Conservation (phyloP, 1,140 invertebrate species). For the Stratiolaelaps scimitus region DNA sequence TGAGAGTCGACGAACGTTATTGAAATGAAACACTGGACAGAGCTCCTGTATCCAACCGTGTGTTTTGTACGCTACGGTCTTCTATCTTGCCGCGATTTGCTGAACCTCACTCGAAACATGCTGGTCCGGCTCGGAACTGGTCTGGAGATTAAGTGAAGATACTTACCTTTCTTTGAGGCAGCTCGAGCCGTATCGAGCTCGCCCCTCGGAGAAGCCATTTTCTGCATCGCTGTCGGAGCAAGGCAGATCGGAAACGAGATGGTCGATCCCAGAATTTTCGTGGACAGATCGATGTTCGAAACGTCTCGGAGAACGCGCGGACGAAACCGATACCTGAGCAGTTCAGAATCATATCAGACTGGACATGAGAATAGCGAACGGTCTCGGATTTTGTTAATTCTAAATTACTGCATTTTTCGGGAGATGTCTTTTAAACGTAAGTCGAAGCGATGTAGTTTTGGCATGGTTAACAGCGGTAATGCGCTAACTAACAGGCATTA, state of each 20-base stretch:
- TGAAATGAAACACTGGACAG: too few species aligned
- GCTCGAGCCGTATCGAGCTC: conserved; percentile 71
- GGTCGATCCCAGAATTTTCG: conserved; percentile 53
- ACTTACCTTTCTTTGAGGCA: conserved; percentile 39
- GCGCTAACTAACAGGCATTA: too few species aligned
- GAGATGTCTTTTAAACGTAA: too few species aligned
- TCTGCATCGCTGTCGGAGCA: conserved; percentile 81
- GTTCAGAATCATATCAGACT: conserved; percentile 30
- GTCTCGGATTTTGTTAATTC: background rate
- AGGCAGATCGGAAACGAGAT: conserved; percentile 70
- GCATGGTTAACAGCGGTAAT: too few species aligned
- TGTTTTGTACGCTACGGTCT: too few species aligned
- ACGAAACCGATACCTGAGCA: conserved; percentile 58
- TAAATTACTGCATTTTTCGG: background rate
- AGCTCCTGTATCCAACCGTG: too few species aligned
- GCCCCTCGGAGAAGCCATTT: conserved; percentile 70
- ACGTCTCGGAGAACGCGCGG: conserved; percentile 68
- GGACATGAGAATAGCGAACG: conserved; percentile 1
- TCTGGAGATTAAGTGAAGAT: background rate
- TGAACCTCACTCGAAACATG: too few species aligned
- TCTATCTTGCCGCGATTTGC: too few species aligned
- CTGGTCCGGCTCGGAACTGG: too few species aligned
- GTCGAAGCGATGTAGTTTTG: too few species aligned
- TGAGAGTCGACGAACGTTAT: background rate
- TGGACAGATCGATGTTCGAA: conserved; percentile 50